Conservation (phyloP, 2,888 invertebrate genomes). For the Leucophora obtusa region DNA sequence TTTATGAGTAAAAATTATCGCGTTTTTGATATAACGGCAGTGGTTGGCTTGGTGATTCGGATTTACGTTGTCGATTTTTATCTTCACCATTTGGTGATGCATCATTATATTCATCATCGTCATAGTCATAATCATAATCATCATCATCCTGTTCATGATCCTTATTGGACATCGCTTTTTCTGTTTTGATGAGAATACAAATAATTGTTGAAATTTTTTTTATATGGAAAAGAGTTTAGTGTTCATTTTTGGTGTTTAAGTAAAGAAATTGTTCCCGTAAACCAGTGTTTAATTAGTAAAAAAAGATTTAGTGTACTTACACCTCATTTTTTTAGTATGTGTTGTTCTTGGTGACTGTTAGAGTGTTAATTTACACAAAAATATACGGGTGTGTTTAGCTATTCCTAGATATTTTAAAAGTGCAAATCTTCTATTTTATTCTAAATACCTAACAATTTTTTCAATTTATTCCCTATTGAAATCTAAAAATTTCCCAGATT, state of each 20-base stretch:
- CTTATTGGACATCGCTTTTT: conserved; percentile 85
- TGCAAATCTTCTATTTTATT: conserved; percentile 8
- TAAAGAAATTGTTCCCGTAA: conserved; percentile 61
- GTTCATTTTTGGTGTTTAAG: conserved; percentile 67
- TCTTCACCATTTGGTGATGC: conserved; percentile 42
- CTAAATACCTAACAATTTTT: too few relatives aligned
- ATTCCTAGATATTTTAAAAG: conserved; percentile 17
- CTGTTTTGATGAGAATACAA: conserved; percentile 76
- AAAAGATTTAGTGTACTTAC: conserved; percentile 52
- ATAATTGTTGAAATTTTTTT: conserved; percentile 64
- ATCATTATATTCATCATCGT: conserved; percentile 36
- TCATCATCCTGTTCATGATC: conserved; percentile 62
- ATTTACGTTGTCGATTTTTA: conserved; percentile 80
- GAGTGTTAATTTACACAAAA: conserved; percentile 21
- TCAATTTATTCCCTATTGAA: too few relatives aligned
- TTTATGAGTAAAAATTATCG: conserved; percentile 87
- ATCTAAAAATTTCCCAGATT: too few relatives aligned
- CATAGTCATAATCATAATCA: conserved; percentile 32
- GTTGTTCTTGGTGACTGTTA: conserved; percentile 54
- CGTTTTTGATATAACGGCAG: conserved; percentile 92
- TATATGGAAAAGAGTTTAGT: conserved; percentile 66
- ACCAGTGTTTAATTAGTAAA: conserved; percentile 40
- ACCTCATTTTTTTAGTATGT: conserved; percentile 47
- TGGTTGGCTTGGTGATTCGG: conserved; percentile 84
- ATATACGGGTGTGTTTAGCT: not conserved